phyloP scores from a whole-genome alignment of 2,888 invertebrate species.

The Amblyjoppa fuscipennis region DNA sequence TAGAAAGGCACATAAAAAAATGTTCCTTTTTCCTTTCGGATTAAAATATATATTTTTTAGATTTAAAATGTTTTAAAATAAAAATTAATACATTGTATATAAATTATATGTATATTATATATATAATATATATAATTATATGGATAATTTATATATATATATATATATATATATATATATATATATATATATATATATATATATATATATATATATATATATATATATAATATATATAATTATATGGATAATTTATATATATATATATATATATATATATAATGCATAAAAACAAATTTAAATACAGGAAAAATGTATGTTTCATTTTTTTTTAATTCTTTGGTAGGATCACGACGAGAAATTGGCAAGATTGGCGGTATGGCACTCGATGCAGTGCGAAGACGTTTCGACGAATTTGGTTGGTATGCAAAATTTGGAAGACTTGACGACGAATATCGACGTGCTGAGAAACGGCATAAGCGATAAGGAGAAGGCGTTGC shows the following conservation, averaged over 20 bases:
- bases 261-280: no score
- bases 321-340: background rate
- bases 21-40: background rate
- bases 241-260: no score
- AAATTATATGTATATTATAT: no score
- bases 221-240: no score
- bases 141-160: no score
- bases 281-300: background rate
- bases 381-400: slow-evolving; percentile 88
- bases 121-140: no score
- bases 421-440: slow-evolving; percentile 90
- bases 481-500: slow-evolving; percentile 88
- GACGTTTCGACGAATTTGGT: slow-evolving; percentile 90
- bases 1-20: background rate
- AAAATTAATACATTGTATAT: no score
- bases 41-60: no score
- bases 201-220: no score
- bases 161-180: no score
- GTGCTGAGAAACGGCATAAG: slow-evolving; percentile 89
- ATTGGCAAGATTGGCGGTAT: slow-evolving; percentile 90
- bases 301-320: background rate
- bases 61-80: no score
- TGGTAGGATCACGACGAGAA: slow-evolving; percentile 88
- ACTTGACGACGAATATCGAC: slow-evolving; percentile 89
- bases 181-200: no score